Evolutionary conservation across 2,888 invertebrate genomes (phyloP).

Genomic region (Hirtodrosophila histrioides): DNA sequence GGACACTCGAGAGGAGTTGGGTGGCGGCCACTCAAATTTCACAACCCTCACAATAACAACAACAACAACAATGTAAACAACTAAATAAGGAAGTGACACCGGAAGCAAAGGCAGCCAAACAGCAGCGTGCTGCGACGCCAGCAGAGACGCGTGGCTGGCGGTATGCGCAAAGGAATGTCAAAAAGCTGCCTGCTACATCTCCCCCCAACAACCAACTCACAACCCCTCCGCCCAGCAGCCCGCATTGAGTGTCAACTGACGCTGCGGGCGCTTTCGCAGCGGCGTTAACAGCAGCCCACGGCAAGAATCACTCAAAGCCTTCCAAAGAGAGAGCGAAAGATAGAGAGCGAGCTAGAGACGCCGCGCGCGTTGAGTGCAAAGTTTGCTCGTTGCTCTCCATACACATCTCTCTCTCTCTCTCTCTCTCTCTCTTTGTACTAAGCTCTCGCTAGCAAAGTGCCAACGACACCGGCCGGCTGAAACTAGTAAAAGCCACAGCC

Average conservation of each 20-base stretch:
- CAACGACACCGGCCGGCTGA: conserved; percentile 78
- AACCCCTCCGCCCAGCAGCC: not conserved
- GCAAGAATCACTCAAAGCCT: conserved; percentile 54
- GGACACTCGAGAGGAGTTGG: conserved; percentile 40
- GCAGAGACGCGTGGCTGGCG: conserved; percentile 49
- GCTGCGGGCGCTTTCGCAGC: conserved; percentile 39
- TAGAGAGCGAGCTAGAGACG: not conserved
- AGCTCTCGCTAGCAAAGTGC: conserved; percentile 34
- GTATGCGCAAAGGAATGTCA: conserved; percentile 73
- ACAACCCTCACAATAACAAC: conserved; percentile 40
- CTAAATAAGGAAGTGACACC: conserved; percentile 80
- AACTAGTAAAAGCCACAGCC: conserved; percentile 65
- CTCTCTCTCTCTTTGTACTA: not conserved
- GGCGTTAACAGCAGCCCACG: conserved; percentile 51
- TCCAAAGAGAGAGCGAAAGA: conserved; percentile 5
- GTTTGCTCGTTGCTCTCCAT: conserved; percentile 13
- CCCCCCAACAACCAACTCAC: conserved; percentile 4
- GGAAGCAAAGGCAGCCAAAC: conserved; percentile 56
- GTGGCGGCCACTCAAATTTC: conserved; percentile 45
- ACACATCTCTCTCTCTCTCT: not conserved
- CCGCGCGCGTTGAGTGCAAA: conserved; percentile 43
- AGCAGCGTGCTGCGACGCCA: conserved; percentile 27
- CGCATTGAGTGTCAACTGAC: conserved; percentile 44
- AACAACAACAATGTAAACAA: conserved; percentile 69
- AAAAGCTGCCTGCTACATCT: conserved; percentile 22